Percentiles rank a stretch among this genome's conserved stretches.
Evolutionary conservation across 2,113 vertebrate genomes (phyloP).

Genomic region (Glaucomys volans): DNA sequence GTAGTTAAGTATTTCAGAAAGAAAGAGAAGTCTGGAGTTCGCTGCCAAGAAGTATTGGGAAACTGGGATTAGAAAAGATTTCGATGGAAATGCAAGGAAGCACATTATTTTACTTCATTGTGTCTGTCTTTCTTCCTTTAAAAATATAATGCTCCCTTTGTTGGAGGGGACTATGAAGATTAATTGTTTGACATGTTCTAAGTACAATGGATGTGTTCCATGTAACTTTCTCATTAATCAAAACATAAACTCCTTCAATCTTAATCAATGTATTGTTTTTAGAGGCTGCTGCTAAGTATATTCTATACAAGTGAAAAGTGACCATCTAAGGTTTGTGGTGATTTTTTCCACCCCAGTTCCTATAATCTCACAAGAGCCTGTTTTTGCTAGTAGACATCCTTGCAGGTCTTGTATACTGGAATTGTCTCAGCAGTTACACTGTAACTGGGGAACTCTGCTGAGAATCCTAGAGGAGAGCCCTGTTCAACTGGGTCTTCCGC

Average conservation of each 20-base stretch:
- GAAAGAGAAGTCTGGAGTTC: not conserved
- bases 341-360: not conserved
- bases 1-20: not conserved
- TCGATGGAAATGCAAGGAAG: not conserved
- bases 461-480: not conserved
- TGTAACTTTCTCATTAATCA: slow-evolving; percentile 66
- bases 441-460: not conserved
- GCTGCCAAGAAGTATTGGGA: not conserved
- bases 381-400: not conserved
- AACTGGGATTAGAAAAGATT: not conserved
- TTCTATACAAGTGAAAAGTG: not conserved
- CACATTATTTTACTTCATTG: not conserved
- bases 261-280: slow-evolving; percentile 1
- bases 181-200: slow-evolving; percentile 67
- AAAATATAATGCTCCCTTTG: slow-evolving; percentile 30
- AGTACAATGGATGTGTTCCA: slow-evolving; percentile 18
- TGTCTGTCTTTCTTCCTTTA: slow-evolving; percentile 12
- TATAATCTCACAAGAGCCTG: not conserved
- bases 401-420: not conserved
- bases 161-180: slow-evolving; percentile 40
- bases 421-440: not conserved
- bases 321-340: no score
- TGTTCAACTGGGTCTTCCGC: accelerated
- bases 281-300: not conserved
- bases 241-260: not conserved